Base-by-base conservation (phyloP, 2,113 vertebrate genomes). In the Xenus cinereus region DNA sequence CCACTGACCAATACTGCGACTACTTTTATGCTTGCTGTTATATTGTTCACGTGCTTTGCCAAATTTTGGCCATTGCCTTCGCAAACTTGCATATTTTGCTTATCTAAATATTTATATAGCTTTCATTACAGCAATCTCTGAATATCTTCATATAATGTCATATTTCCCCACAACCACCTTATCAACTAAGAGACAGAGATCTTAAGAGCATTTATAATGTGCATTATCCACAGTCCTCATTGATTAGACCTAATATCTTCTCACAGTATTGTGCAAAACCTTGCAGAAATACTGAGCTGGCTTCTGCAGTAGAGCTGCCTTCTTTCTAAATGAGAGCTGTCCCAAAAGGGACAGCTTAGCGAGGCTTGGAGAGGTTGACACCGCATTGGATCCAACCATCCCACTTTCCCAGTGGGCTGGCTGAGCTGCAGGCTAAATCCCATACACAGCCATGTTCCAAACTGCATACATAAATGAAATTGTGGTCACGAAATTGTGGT, bases 361-460 rank as follows among this genome's bases (percentile, higher is more conserved):
- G 26, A 53, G 27, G 14, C 28, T n/a, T 10, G 32, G 27, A 83
- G 17, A 43, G 50, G 56, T 48, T 64, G 37, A 28, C 22, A 33
- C 19, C 1, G 0, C 2, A 0, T 37, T n/a, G 48, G n/a, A 54
- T 74, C 28, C 0, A 0, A 51, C 13, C 35, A 32, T 15, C 22
- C 22, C 53, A 59, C 30, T 4, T 20, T 53, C 22, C 39, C 26
- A 37, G 33, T 11, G 16, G 43, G 3, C 9, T 48, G 45, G 56
- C 41, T 57, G 53, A 82, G 9, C 45, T 54, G 39, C 50, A 48
- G 22, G 15, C 13, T 54, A 63, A 75, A 69, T 30, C 8, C 39
- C 53, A n/a, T 9, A 43, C 27, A 18, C 22, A 15, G 32, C 10
- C 20, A 18, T 41, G 54, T 78, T 20, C 32, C 27, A 53, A 37